These are phyloP conservation scores for Pipistrellus pipistrellus DNA, from an alignment of 2,797 vertebrate species.

Conservation along the genomic window DNA sequence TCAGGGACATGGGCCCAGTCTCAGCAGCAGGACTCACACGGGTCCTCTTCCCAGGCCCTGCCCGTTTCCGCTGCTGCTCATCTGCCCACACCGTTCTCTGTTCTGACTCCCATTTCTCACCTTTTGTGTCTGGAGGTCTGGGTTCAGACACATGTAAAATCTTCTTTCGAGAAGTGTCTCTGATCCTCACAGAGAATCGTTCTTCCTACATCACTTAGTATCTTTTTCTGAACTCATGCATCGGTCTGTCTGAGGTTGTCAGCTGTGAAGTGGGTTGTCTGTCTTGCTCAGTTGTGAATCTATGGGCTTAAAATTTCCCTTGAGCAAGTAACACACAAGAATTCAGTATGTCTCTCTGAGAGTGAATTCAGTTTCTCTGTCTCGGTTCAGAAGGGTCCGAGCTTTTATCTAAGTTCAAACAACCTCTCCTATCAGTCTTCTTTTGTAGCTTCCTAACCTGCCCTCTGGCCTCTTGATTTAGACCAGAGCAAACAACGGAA, in stretches of 20 bases:
- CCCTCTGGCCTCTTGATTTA: conserved; percentile 3
- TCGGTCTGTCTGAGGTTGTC: neutral
- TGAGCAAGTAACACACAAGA: neutral
- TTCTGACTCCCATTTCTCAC: neutral
- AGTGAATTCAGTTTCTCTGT: conserved; percentile 31
- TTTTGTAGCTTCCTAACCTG: neutral
- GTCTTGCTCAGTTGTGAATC: conserved; percentile 16
- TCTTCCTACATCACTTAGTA: neutral
- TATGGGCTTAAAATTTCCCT: neutral
- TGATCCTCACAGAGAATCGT: neutral
- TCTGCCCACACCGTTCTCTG: neutral
- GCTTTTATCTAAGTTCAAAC: neutral
- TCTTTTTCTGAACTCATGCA: neutral
- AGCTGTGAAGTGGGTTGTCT: neutral
- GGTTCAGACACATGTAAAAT: neutral
- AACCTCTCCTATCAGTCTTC: neutral
- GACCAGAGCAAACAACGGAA: neutral
- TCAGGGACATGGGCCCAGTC: fast-evolving
- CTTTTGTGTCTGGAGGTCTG: neutral
- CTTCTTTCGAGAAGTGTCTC: conserved; percentile 13
- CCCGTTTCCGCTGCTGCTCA: neutral
- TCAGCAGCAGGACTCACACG: neutral
- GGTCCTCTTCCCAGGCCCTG: neutral
- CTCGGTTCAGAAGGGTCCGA: neutral
- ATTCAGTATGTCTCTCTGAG: conserved; percentile 19